Base-by-base conservation (phyloP, 2,797 vertebrate species). In the Cryptoprocta ferox region DNA sequence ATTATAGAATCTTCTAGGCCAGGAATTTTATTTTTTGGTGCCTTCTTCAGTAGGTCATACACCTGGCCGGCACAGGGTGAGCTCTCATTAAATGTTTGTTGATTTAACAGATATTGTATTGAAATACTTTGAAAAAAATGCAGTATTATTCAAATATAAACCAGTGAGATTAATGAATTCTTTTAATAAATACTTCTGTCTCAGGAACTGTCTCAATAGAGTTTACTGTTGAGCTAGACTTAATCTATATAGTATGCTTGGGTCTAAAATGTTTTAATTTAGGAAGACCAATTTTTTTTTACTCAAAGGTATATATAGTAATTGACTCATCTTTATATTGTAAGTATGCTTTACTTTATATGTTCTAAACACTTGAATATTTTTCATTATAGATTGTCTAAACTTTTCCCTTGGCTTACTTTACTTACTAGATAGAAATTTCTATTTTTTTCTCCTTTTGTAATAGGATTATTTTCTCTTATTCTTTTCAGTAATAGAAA, bases 401-500 rank as follows among this genome's bases (percentile, higher is more conserved):
- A 96, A 83, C 13, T 21, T 78, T n/a, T 50, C 30, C 39, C 48
- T 84, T 84, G 61, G 30, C 42, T 90, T 85, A 65, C 30, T 89
- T 90, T 85, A 65, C 30, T 89, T 88, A 84, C 13, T 82, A 84
- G 21, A n/a, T 37, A 73, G 35, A 90, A 63, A 65, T 65, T 59
- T 90, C 45, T 87, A n/a, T 71, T 90, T 15, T 30, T 88, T 71
- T 79, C 53, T 88, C 35, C 24, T 83, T 87, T 97, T 71, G 45
- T 28, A 91, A 70, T 65, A 56, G 61, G 50, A 45, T 78, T 86
- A 66, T 76, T 90, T 85, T 87, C 48, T 6, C 37, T 70, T 89
- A 35, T 21, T 75, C 59, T 95, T 92, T 96, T 83, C 30, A 75
- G 53, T 93, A 81, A 63, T 88, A 66, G 76, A 59, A 73, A 91